Evolutionary conservation across 2,113 vertebrate genomes (phyloP).

Genomic region (Paraplagusia blochii): DNA sequence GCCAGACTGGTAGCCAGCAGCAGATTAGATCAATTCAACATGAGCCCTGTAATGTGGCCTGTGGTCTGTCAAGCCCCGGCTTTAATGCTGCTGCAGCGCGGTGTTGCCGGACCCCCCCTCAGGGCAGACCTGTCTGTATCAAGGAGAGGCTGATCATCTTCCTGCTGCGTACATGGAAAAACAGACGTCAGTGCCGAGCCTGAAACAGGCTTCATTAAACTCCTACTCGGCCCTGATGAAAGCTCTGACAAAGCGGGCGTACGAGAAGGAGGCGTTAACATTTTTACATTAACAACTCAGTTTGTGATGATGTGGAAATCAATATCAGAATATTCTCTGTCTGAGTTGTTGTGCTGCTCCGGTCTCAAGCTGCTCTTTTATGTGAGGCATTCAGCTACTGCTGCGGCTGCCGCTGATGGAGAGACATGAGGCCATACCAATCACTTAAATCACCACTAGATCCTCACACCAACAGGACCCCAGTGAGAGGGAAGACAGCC

Average conservation of each 20-base stretch:
- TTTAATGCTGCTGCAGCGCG: constrained; percentile 30
- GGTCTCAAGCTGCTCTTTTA: constrained; percentile 57
- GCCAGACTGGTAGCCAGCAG: constrained; percentile 52
- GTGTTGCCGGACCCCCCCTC: constrained; percentile 63
- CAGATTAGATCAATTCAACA: constrained; percentile 74
- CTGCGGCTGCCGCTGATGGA: constrained; percentile 30
- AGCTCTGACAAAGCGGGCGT: constrained; percentile 57
- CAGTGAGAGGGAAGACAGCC: constrained; percentile 38
- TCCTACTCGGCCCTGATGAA: constrained; percentile 56
- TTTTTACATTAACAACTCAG: constrained; percentile 48
- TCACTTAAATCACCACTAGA: constrained; percentile 48
- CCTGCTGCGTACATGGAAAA: constrained; percentile 68
- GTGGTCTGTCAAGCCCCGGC: constrained; percentile 38
- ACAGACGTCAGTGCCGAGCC: constrained; percentile 50
- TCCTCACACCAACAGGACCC: constrained; percentile 49
- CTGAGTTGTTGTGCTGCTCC: constrained; percentile 27
- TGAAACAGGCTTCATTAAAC: constrained; percentile 67
- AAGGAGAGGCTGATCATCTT: constrained; percentile 64
- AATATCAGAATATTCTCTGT: constrained; percentile 62
- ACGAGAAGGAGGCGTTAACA: constrained; percentile 17
- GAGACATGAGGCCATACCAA: constrained; percentile 47
- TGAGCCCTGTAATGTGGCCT: constrained; percentile 61
- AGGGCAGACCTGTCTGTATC: constrained; percentile 55
- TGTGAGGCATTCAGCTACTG: constrained; percentile 45
- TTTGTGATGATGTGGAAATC: constrained; percentile 59